Conservation (phyloP, 1,140 invertebrate species). For the Drosophila nebulosa region DNA sequence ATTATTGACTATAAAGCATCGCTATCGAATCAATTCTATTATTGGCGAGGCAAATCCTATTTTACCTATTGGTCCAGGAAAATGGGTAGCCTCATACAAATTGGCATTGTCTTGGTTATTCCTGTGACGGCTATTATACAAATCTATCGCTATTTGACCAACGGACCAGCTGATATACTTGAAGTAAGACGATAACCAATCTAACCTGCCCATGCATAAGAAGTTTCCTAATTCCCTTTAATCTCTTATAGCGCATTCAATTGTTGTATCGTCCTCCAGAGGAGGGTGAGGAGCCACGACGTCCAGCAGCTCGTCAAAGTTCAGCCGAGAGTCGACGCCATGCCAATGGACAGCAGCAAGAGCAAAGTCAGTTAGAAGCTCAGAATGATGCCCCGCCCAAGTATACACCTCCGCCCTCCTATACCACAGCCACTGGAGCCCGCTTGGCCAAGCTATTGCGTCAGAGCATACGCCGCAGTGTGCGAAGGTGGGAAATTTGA, state of each 20-base stretch:
- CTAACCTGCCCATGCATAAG: neutral
- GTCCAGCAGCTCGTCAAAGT: conserved; percentile 50
- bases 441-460: conserved; percentile 89
- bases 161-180: conserved; percentile 91
- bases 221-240: neutral
- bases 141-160: conserved; percentile 90
- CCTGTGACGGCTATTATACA: conserved; percentile 90
- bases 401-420: conserved; percentile 95
- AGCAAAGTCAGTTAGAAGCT: conserved; percentile 56
- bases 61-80: conserved; percentile 90
- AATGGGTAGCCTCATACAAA: conserved; percentile 88
- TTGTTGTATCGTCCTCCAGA: conserved; percentile 62
- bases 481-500: conserved; percentile 83
- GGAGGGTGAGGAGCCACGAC: conserved; percentile 37
- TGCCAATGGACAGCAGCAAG: conserved; percentile 28
- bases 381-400: conserved; percentile 93
- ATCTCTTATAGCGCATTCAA: conserved; percentile 84
- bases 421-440: conserved; percentile 93
- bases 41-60: conserved; percentile 82
- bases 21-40: conserved; percentile 75
- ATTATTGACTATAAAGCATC: conserved; percentile 77
- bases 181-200: conserved; percentile 89
- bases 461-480: conserved; percentile 90
- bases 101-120: conserved; percentile 88
- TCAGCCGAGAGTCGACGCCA: conserved; percentile 37